These are phyloP conservation scores for Sclerurus mexicanus DNA, from an alignment of 2,113 vertebrate species.

Conservation along the genomic window DNA sequence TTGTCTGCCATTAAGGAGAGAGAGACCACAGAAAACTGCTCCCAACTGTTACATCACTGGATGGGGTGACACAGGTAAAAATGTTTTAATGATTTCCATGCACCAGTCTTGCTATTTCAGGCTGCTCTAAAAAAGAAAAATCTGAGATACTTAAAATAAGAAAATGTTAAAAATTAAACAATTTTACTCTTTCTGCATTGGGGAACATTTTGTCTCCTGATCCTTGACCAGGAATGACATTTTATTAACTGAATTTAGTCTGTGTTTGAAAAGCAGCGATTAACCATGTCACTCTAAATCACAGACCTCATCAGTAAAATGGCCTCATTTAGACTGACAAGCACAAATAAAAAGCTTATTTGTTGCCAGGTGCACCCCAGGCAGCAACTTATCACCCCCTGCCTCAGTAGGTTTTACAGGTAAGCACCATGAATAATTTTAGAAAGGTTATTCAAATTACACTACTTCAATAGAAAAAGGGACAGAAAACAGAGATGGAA, in stretches of 20 bases:
- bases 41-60: constrained; percentile 92
- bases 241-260: not conserved
- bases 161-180: not conserved
- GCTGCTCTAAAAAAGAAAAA: not conserved
- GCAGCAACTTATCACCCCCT: not conserved
- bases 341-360: not conserved
- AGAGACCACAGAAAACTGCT: constrained; percentile 85
- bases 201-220: not conserved
- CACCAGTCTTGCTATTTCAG: not conserved
- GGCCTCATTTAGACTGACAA: not conserved
- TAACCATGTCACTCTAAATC: not conserved
- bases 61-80: constrained; percentile 97
- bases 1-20: constrained; percentile 84
- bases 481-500: not conserved
- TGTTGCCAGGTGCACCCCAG: not conserved
- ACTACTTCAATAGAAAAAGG: not conserved
- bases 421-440: not conserved
- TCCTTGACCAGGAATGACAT: not conserved
- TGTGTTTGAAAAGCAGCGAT: not conserved
- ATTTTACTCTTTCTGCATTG: not conserved
- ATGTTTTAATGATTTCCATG: not conserved
- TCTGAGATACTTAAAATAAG: not conserved
- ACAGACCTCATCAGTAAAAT: not conserved
- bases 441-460: not conserved
- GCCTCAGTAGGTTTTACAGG: not conserved